These are phyloP conservation scores for Tachystola acroxantha DNA, from an alignment of 2,888 invertebrate genomes.

Conservation along the genomic window DNA sequence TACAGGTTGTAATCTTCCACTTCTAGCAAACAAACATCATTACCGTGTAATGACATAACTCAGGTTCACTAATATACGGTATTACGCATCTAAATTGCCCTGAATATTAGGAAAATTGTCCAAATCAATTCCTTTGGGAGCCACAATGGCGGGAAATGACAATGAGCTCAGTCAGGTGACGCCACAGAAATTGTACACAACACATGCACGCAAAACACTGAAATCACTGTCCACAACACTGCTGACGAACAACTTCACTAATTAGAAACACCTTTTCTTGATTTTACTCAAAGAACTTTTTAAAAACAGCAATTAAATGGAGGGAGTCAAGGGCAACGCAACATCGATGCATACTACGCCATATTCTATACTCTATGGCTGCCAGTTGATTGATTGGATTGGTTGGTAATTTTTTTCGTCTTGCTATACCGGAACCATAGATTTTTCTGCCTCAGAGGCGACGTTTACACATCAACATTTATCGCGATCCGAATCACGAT, in stretches of 20 bases:
- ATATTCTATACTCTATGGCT: conserved; percentile 39
- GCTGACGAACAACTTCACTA: conserved; percentile 22
- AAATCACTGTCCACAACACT: conserved; percentile 34
- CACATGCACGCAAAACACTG: conserved; percentile 27
- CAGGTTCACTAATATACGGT: conserved; percentile 39
- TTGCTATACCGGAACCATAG: too few species aligned
- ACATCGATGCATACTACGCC: conserved; percentile 53
- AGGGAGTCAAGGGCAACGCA: conserved; percentile 70
- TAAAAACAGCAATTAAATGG: conserved; percentile 59
- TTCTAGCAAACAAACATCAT: conserved; percentile 76
- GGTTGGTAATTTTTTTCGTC: too few species aligned
- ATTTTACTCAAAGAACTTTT: conserved; percentile 37
- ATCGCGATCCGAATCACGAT: too few species aligned
- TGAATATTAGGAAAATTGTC: conserved; percentile 31
- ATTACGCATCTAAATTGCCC: conserved; percentile 48
- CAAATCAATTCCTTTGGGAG: conserved; percentile 47
- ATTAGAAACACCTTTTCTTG: conserved; percentile 26
- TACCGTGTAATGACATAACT: conserved; percentile 77
- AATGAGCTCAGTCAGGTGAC: conserved; percentile 77
- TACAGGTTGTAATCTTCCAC: conserved; percentile 75
- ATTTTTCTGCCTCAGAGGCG: too few species aligned
- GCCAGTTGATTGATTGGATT: too few species aligned
- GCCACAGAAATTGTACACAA: conserved; percentile 55
- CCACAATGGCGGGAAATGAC: conserved; percentile 80
- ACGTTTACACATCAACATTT: too few species aligned